Base-by-base conservation (phyloP, 2,113 vertebrate genomes). In the Butorides virescens region DNA sequence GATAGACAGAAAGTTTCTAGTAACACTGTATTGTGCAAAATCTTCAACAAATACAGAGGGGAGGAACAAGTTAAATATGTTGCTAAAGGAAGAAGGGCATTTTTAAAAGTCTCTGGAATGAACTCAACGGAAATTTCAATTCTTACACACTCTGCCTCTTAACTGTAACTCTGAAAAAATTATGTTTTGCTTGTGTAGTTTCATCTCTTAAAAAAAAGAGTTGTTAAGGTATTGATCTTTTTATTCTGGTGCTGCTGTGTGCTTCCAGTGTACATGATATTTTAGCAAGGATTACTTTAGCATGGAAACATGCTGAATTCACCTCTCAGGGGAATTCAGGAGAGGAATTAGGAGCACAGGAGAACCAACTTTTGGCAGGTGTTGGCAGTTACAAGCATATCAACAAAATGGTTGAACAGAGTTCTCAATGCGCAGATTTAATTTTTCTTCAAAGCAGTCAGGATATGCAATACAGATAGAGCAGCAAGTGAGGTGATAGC, bases 81-180 rank as follows among this genome's bases (percentile, higher is more conserved):
- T 90, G 77, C 36, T 88, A 62, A 86, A 93, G 90, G 90, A 92
- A 95, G 84, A 75, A 85, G 76, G 90, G 70, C 65, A 58, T 85
- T 95, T 96, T 77, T 32, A 89, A 90, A 92, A 83, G 90, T 61
- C 70, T 92, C 75, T 96, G 91, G 63, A 94, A 96, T 34, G 32
- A 95, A 34, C 58, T 93, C 73, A 82, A 30, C 6, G 25, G 86
- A 88, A 88, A 80, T 77, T 70, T 86, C 52, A 44, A 3, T 81
- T 86, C 47, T 74, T 29, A 47, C n/a, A 53, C 7, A 2, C 26
- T 50, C 47, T 78, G 77, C 62, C 78, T 95, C 63, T 82, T 86
- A 71, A 72, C 47, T 66, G 81, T 66, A 50, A 34, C 68, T 63
- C 66, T 90, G 75, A 92, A 94, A 93, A 88, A 58, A 10, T 73